phyloP scores from a whole-genome alignment of 2,113 vertebrate species.

The Oreocharis arfaki region DNA sequence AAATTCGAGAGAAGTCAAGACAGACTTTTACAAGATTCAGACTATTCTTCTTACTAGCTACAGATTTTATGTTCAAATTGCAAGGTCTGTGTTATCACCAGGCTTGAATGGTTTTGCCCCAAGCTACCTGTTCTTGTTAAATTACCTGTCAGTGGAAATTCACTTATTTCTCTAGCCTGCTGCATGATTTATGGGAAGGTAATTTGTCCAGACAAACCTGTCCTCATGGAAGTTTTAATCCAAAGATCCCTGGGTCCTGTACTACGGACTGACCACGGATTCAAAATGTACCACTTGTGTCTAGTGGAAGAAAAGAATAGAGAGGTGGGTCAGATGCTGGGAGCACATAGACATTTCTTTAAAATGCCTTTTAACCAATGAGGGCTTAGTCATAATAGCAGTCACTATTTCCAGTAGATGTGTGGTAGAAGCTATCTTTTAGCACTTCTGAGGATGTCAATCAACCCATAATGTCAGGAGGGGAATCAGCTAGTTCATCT shows the following conservation, averaged over 20 bases:
- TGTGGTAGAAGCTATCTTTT: constrained; percentile 8
- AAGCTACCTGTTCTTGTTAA: not conserved
- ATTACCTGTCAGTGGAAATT: not conserved
- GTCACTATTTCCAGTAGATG: constrained; percentile 27
- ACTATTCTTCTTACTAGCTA: not conserved
- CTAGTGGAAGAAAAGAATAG: not conserved
- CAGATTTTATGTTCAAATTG: not conserved
- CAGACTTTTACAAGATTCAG: not conserved
- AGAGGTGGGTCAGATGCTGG: not conserved
- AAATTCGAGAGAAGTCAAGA: not conserved
- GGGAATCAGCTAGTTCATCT: not conserved
- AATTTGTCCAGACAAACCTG: not conserved
- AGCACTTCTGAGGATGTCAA: not conserved
- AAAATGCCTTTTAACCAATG: not conserved
- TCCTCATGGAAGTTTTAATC: not conserved
- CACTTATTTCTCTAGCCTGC: not conserved
- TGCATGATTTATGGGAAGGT: not conserved
- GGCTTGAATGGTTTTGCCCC: not conserved
- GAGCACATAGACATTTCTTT: not conserved
- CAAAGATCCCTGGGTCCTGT: not conserved
- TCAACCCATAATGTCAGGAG: not conserved
- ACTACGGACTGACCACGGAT: not conserved
- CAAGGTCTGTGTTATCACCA: not conserved
- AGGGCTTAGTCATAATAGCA: not conserved
- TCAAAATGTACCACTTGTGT: not conserved